phyloP scores from a whole-genome alignment of 2,113 vertebrate genomes.

The Ammodytes dubius region DNA sequence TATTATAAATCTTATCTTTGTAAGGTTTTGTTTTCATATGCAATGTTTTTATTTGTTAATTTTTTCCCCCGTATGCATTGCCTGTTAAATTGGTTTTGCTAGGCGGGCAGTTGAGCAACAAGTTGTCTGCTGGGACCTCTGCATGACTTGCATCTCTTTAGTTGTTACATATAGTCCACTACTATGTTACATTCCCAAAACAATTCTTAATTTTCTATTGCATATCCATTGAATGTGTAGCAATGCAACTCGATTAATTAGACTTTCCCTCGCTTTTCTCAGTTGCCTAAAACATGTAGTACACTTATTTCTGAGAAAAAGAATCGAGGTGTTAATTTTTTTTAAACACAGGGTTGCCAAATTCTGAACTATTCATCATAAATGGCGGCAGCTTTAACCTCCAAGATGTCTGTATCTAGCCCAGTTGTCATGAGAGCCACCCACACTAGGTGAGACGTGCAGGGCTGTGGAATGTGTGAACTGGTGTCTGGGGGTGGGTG shows the following conservation, averaged over 20 bases:
- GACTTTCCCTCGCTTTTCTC: too few relatives aligned
- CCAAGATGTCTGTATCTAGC: not conserved
- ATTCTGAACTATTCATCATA: not conserved
- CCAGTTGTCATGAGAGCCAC: slow-evolving; percentile 10
- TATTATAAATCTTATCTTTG: not conserved
- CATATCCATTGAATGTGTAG: too few relatives aligned
- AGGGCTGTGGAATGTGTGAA: slow-evolving; percentile 36
- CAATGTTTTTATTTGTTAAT: not conserved
- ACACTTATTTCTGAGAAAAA: too few relatives aligned
- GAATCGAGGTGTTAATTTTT: not conserved
- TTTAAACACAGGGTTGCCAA: not conserved
- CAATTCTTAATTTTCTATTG: too few relatives aligned
- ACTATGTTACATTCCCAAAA: too few relatives aligned
- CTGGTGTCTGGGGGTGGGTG: slow-evolving; percentile 23
- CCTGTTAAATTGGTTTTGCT: not conserved
- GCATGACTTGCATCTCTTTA: too few relatives aligned
- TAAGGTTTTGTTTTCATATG: not conserved
- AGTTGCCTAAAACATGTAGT: too few relatives aligned
- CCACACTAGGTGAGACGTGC: not conserved
- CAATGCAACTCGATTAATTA: too few relatives aligned
- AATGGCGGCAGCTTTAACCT: not conserved
- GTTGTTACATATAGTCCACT: too few relatives aligned
- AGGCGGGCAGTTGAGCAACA: not conserved
- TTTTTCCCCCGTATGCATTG: not conserved
- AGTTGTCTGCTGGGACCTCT: too few relatives aligned